Conservation (phyloP, 2,113 vertebrate genomes). For the Papio anubis region DNA sequence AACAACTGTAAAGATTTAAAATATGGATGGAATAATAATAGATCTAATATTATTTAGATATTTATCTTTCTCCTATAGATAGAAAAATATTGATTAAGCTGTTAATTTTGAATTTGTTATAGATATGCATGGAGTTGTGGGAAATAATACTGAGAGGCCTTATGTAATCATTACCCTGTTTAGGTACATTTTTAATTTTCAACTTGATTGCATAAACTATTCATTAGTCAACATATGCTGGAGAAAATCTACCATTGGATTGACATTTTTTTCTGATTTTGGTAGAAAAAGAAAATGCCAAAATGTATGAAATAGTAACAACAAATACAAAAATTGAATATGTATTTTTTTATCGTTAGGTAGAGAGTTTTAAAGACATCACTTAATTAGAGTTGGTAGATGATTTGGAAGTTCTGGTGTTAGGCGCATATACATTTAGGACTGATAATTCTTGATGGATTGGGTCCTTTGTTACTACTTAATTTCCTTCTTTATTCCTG, state of each 20-base stretch:
- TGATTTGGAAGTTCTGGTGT: neutral
- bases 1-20: neutral
- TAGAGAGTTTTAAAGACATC: neutral
- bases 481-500: neutral
- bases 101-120: neutral
- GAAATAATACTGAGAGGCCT: neutral
- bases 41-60: neutral
- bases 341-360: neutral
- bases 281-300: neutral
- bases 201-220: neutral
- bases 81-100: neutral
- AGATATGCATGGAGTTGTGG: neutral
- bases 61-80: neutral
- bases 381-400: neutral
- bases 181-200: neutral
- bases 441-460: neutral
- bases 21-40: neutral
- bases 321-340: neutral
- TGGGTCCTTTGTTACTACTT: neutral
- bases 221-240: neutral
- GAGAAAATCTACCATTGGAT: neutral
- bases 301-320: neutral
- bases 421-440: neutral
- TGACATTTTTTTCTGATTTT: neutral
- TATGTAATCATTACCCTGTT: neutral